Conservation (phyloP, 2,113 vertebrate species). For the Aegithalos caudatus region DNA sequence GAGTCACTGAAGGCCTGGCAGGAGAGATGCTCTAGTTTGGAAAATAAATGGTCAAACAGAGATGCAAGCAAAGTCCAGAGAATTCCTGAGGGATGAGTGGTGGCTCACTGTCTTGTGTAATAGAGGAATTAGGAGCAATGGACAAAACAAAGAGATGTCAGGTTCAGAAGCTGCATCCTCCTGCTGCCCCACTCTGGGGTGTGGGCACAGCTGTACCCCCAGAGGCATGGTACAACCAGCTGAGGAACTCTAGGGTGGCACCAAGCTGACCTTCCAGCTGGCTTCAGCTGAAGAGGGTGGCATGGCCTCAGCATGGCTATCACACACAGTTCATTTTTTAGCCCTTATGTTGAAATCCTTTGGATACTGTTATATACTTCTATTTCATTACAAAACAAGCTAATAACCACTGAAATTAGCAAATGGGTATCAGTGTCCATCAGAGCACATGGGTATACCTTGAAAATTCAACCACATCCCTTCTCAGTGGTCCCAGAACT, state of each 20-base stretch:
- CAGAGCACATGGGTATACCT: neutral
- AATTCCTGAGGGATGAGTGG: neutral
- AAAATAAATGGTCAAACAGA: neutral
- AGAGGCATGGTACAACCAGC: fast-evolving
- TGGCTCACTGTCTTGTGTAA: neutral
- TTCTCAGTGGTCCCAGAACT: neutral
- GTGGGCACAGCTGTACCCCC: neutral
- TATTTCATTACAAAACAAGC: neutral
- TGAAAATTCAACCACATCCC: neutral
- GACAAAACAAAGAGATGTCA: neutral
- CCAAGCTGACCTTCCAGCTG: neutral
- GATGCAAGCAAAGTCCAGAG: neutral
- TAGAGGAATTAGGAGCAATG: neutral
- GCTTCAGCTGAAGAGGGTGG: neutral
- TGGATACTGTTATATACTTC: neutral
- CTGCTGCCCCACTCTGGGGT: neutral
- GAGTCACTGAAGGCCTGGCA: neutral
- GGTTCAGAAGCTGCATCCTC: neutral
- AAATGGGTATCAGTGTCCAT: neutral
- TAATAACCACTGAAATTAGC: neutral
- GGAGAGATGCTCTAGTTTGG: neutral
- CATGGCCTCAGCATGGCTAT: neutral
- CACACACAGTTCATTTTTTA: neutral
- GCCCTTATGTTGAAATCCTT: neutral
- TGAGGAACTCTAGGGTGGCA: neutral